phyloP scores from a whole-genome alignment of 1,140 invertebrate species.

The Drosophila miranda region DNA sequence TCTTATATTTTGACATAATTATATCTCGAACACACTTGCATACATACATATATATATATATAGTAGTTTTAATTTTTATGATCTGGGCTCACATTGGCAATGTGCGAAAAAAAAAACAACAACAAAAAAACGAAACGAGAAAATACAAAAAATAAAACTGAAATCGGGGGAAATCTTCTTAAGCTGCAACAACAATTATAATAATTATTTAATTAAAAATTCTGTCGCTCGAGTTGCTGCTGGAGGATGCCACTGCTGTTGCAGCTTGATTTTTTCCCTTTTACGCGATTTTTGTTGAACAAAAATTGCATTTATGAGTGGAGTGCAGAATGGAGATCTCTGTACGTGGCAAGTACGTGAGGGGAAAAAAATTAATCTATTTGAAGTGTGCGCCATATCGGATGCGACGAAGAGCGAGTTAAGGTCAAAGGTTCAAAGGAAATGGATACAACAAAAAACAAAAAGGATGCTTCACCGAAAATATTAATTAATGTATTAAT shows the following conservation, averaged over 20 bases:
- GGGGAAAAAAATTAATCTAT: conserved; percentile 59
- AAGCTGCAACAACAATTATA: conserved; percentile 72
- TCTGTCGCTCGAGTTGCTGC: conserved; percentile 40
- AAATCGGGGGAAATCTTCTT: conserved; percentile 58
- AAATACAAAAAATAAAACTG: conserved; percentile 38
- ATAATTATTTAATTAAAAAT: conserved; percentile 79
- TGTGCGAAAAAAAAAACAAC: conserved; percentile 23
- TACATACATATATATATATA: conserved; percentile 9
- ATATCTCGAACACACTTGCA: conserved; percentile 18
- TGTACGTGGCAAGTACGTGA: conserved; percentile 20
- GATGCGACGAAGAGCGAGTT: not conserved
- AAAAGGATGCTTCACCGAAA: too few species aligned
- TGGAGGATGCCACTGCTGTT: conserved; percentile 13
- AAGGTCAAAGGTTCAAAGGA: conserved; percentile 4
- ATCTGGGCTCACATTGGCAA: conserved; percentile 21
- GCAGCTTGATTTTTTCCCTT: conserved; percentile 31
- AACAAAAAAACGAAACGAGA: not conserved
- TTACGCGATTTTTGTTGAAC: conserved; percentile 36
- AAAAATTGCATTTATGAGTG: conserved; percentile 66
- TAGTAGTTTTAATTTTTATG: conserved; percentile 29
- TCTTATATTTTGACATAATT: conserved; percentile 70
- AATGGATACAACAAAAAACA: not conserved
- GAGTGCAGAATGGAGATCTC: not conserved
- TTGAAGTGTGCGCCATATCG: conserved; percentile 51
- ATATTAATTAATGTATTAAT: too few species aligned